Conservation (phyloP, 2,113 vertebrate species). For the Scortum barcoo region DNA sequence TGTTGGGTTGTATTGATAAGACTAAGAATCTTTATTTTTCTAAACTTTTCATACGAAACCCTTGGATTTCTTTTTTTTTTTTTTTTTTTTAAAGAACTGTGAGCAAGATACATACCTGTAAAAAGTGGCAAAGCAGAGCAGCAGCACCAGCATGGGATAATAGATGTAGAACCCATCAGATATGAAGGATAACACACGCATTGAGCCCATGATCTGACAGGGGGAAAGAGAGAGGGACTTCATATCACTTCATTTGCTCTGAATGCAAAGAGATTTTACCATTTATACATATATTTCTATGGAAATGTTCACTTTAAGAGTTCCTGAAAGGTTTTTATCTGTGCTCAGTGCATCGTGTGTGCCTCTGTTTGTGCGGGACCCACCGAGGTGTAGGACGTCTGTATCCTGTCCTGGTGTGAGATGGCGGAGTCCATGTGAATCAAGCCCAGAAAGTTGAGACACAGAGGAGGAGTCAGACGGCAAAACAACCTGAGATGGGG, state of each 20-base stretch:
- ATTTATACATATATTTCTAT: background rate
- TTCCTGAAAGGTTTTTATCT: background rate
- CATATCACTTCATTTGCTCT: background rate
- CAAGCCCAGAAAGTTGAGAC: constrained; percentile 96
- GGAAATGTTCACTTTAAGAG: background rate
- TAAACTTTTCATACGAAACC: background rate
- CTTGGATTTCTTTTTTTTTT: too few species aligned
- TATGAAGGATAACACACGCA: constrained; percentile 93
- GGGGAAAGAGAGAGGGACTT: constrained; percentile 19
- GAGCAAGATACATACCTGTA: constrained; percentile 85
- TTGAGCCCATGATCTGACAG: constrained; percentile 95
- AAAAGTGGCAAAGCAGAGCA: constrained; percentile 95
- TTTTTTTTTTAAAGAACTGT: too few species aligned
- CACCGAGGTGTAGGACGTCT: constrained; percentile 95
- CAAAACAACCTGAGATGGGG: constrained; percentile 92
- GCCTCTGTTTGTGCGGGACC: constrained; percentile 72
- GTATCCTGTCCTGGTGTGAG: constrained; percentile 88
- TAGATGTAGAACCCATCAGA: constrained; percentile 97
- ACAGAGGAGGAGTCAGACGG: constrained; percentile 94
- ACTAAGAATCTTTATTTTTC: too few species aligned
- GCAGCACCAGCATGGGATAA: constrained; percentile 94
- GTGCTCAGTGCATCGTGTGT: background rate
- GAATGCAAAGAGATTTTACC: background rate
- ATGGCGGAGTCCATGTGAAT: constrained; percentile 96
- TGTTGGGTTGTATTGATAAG: too few species aligned